Evolutionary conservation across 2,888 invertebrate species (phyloP), one percentile per base, ranked within the genome.

Genomic region (Lithosia quadra): DNA sequence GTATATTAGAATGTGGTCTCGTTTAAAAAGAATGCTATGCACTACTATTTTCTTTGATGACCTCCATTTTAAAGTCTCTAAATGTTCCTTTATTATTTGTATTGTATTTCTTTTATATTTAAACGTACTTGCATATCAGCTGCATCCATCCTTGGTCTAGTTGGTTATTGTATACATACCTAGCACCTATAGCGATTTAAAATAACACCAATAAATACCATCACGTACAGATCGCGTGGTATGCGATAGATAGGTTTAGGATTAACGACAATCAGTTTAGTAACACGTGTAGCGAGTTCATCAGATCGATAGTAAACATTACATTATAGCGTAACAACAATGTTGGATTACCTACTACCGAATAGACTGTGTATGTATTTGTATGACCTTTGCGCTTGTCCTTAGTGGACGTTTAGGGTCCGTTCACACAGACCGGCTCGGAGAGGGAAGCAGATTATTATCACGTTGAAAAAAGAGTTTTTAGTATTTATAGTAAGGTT

Each of bases 281-380:
- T 22, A 15, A 9, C 60, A 24, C 60, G 39, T 39, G 39, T 60
- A 24, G 18, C 10, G 24, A 60, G 24, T 39, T 60, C 59, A 22
- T 36, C 18, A 39, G 39, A 39, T 60, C 15, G n/a, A 60, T 39
- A 36, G 22, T 15, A 24, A 24, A 22, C 24, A 60, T 39, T 24
- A 60, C 39, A 18, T 18, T 39, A 24, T 60, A 24, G 39, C 15
- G 18, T 39, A 39, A 39, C 24, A 60, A 60, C 60, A 39, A 60
- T 60, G 60, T 60, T 18, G 22, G 9, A 36, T 60, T 24, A 18
- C 9, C 39, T n/a, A n/a, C n/a, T n/a, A n/a, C n/a, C n/a, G n/a
- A 18, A 60, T 22, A 36, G 0, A 39, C 39, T 39, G 43, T 18
- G 43, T 18, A 43, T 7, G 18, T 18, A 43, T 49, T 49, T 9